Conservation (phyloP, 1,140 invertebrate species). For the Drosophila tani region DNA sequence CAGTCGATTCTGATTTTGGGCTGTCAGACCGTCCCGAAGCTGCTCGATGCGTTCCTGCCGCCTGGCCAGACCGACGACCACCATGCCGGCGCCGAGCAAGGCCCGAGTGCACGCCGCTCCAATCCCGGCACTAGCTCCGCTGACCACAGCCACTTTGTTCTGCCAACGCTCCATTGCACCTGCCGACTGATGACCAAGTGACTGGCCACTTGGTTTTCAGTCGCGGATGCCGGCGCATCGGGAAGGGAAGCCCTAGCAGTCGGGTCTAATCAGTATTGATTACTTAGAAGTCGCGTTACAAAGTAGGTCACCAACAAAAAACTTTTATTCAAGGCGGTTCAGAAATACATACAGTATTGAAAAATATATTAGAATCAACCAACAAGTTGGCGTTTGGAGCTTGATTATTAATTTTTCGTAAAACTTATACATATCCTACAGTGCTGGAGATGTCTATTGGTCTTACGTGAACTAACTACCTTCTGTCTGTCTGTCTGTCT, state of each 20-base stretch:
- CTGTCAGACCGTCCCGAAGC: constrained; percentile 52
- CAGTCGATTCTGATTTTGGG: constrained; percentile 73
- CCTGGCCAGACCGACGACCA: constrained; percentile 90
- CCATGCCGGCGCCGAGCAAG: constrained; percentile 86
- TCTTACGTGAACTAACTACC: too few species aligned
- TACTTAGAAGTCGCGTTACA: background rate
- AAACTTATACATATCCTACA: too few species aligned
- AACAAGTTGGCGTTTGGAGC: too few species aligned
- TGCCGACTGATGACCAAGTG: constrained; percentile 41
- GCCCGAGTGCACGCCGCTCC: constrained; percentile 85
- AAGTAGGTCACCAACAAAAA: constrained; percentile 12
- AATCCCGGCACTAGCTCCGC: constrained; percentile 87
- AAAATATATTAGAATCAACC: too few species aligned
- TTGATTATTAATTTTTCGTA: too few species aligned
- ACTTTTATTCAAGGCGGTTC: background rate
- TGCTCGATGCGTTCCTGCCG: constrained; percentile 87
- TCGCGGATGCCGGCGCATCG: background rate
- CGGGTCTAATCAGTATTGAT: constrained; percentile 19
- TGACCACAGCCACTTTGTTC: constrained; percentile 81
- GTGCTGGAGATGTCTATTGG: too few species aligned
- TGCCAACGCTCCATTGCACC: constrained; percentile 76
- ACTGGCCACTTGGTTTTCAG: background rate
- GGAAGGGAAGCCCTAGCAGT: constrained; percentile 21
- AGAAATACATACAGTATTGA: too few species aligned
- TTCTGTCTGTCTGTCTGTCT: too few species aligned